phyloP scores from a whole-genome alignment of 2,888 invertebrate genomes.

The Eugnorisma glareosa region DNA sequence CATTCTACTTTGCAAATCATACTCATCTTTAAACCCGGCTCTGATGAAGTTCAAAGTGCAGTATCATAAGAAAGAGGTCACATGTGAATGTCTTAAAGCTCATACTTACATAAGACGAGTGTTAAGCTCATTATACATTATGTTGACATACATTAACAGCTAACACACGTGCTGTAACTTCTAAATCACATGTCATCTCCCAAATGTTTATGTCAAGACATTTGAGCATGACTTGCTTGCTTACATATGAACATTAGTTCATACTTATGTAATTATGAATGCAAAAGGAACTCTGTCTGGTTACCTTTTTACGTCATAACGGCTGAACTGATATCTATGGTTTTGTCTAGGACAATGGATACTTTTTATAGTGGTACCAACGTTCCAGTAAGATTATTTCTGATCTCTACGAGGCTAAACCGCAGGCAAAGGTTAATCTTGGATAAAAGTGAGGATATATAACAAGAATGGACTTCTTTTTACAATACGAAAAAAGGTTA shows the following conservation, averaged over 20 bases:
- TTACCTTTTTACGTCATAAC: neutral
- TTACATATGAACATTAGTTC: no score
- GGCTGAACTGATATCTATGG: neutral
- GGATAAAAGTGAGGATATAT: neutral
- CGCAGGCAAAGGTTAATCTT: neutral
- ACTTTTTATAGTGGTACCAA: neutral
- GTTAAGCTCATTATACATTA: slow-evolving; percentile 14
- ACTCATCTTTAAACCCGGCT: neutral
- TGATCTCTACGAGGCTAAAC: neutral
- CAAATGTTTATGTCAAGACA: neutral
- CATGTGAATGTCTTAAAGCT: slow-evolving; percentile 18
- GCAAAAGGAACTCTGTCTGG: neutral
- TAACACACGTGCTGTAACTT: slow-evolving; percentile 11
- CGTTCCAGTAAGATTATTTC: neutral
- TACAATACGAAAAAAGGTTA: neutral
- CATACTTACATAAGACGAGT: neutral
- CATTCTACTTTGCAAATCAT: neutral
- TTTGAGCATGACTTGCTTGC: neutral
- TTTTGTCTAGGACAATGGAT: neutral
- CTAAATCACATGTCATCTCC: slow-evolving; percentile 34
- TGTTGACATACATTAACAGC: neutral
- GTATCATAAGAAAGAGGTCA: neutral
- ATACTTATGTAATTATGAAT: no score
- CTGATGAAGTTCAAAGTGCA: neutral
- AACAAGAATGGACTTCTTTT: neutral